phyloP scores from a whole-genome alignment of 2,888 invertebrate species.

The Hedya salicella region DNA sequence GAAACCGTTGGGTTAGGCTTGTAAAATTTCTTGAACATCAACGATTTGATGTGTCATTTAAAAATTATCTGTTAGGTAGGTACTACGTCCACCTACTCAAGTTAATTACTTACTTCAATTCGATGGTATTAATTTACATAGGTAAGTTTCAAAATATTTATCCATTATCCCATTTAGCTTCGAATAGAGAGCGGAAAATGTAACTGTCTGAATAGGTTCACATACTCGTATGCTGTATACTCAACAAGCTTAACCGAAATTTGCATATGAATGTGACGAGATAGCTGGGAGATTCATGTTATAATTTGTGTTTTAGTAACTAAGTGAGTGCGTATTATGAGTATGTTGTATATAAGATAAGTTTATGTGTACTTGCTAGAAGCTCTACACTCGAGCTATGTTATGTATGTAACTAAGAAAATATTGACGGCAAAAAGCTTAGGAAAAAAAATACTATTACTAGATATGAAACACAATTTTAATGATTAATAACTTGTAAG shows the following conservation, averaged over 20 bases:
- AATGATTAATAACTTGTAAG: too few relatives aligned
- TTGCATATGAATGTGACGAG: slow-evolving; percentile 1
- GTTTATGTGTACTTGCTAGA: too few relatives aligned
- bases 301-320: neutral
- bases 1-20: neutral
- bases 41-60: slow-evolving; percentile 5
- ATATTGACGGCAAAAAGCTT: too few relatives aligned
- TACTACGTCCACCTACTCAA: too few relatives aligned
- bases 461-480: too few relatives aligned
- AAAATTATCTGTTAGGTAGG: too few relatives aligned
- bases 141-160: neutral
- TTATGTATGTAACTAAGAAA: too few relatives aligned
- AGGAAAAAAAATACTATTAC: too few relatives aligned
- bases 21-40: slow-evolving; percentile 2
- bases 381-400: too few relatives aligned
- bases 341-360: too few relatives aligned
- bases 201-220: slow-evolving; percentile 1
- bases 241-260: neutral
- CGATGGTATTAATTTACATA: too few relatives aligned
- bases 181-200: neutral
- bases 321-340: neutral
- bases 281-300: neutral
- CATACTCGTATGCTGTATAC: neutral
- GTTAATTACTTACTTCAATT: too few relatives aligned
- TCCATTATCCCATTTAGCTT: neutral